Base-by-base conservation (phyloP, 1,140 invertebrate species). In the Geopemphigus sp. region DNA sequence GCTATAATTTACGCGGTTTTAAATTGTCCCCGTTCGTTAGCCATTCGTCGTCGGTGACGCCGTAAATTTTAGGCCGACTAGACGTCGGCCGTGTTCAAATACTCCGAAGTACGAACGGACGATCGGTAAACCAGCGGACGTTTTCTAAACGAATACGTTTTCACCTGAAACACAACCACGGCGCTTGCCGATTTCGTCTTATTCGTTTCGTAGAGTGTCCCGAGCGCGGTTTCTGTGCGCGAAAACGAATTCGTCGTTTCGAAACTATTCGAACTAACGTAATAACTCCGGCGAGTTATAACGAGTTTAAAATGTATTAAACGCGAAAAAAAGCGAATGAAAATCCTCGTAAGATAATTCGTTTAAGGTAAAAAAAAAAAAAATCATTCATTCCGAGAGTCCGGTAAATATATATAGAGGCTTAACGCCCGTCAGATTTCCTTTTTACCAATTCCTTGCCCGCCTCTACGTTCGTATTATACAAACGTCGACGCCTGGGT, bases 401-500 rank as follows among this genome's bases (percentile, higher is more conserved):
- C 29, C 1, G 6, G 29, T 26, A 68, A 50, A 68, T 68, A 50
- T 14, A 39, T 45, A 64, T 24, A 59, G 19, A 73, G 22, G 32
- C n/a, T 59, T 76, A 76, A 76, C 32, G 15, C 22, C n/a, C 39
- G 53, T 76, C n/a, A 59, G 72, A 39, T 76, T 76, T 76, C n/a
- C 45, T 57, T 39, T 57, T 57, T 54, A 45, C 56, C 29, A n/a
- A 76, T 57, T 19, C 17, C 39, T 68, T 59, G 15, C 14, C 66
- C 54, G 32, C 8, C 56, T 22, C 19, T 29, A 45, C 26, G 10
- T 15, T 5, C n/a, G 24, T 17, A 22, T 24, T 6, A 50, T 14
- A 45, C 17, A 10, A 5, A 68, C 10, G 54, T 10, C 32, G 32
- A 17, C 54, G 29, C 39, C 22, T 63, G 19, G 15, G 39, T 50